Evolutionary conservation across 2,888 invertebrate genomes (phyloP), one percentile per base, ranked within the genome.

Genomic region (Amiota minor): DNA sequence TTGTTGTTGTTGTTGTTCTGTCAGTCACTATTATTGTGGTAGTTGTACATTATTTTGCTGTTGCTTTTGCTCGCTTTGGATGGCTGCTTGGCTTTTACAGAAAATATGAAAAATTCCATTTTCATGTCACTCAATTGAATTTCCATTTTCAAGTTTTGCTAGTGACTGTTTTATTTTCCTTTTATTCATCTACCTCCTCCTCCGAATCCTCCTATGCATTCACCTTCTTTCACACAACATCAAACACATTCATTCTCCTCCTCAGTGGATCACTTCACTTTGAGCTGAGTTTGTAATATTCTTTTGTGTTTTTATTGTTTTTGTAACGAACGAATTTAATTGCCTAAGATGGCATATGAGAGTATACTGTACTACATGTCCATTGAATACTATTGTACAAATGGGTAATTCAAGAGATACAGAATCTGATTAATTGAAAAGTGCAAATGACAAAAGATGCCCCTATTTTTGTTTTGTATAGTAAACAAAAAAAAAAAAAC

Each of bases 101-200:
- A 78, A 81, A 85, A 84, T 85, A 80, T 84, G 83, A 83, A 86
- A 84, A 86, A 84, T 83, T 84, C 83, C 85, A 86, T 83, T 83
- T 83, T 83, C 86, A 86, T 83, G 86, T 83, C 83, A 83, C 84
- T 83, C 83, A 83, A 83, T 83, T 83, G 86, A 84, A 83, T 83
- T 83, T 86, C 83, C 86, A 83, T 83, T 86, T 67, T 82, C 83
- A 83, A 81, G 46, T 59, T 59, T 72, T 61, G 61, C 45, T 46
- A 74, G 77, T 75, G 77, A 75, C 76, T 80, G 75, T 80, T 81
- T 79, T 76, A 59, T 85, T 81, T 84, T 80, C 77, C 74, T 76
- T 78, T 75, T 70, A 74, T 65, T 77, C 72, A 50, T 74, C 73
- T 35, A 35, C 35, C 35, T 35, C 6, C 35, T 35, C 35, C 35